Conservation (phyloP, 2,888 invertebrate species). For the Stenurella melanura region DNA sequence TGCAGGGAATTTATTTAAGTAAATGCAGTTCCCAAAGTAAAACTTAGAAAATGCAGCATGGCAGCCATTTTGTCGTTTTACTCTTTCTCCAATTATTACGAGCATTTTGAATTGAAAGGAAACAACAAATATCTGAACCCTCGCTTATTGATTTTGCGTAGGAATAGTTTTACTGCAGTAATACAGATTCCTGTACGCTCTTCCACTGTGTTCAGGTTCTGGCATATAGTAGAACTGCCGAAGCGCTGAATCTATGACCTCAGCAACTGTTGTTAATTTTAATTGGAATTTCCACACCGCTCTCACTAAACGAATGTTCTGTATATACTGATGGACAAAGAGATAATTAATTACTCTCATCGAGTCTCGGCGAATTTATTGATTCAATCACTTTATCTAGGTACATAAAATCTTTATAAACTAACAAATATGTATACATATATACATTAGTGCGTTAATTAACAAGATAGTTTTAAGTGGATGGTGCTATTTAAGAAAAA, state of each 20-base stretch:
- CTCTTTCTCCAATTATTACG: not conserved
- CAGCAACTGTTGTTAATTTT: slow-evolving; percentile 6
- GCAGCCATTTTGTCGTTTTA: not conserved
- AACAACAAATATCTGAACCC: not conserved
- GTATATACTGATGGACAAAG: not conserved
- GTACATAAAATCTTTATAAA: not conserved
- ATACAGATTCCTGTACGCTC: slow-evolving; percentile 13
- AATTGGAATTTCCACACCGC: slow-evolving; percentile 12
- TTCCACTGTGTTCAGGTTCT: not conserved
- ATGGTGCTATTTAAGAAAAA: not conserved
- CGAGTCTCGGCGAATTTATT: not conserved
- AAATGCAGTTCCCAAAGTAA: not conserved
- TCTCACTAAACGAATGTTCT: not conserved
- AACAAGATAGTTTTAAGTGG: not conserved
- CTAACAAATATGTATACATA: not conserved
- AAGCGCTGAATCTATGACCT: not conserved
- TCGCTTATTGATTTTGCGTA: not conserved
- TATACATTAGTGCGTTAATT: not conserved
- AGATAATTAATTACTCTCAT: slow-evolving; percentile 11
- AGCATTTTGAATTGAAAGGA: not conserved
- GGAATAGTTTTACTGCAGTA: not conserved
- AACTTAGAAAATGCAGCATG: not conserved
- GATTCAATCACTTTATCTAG: not conserved
- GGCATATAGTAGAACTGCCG: not conserved
- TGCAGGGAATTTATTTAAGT: slow-evolving; percentile 9